phyloP scores from a whole-genome alignment of 2,113 vertebrate genomes.

The Antechinus flavipes region DNA sequence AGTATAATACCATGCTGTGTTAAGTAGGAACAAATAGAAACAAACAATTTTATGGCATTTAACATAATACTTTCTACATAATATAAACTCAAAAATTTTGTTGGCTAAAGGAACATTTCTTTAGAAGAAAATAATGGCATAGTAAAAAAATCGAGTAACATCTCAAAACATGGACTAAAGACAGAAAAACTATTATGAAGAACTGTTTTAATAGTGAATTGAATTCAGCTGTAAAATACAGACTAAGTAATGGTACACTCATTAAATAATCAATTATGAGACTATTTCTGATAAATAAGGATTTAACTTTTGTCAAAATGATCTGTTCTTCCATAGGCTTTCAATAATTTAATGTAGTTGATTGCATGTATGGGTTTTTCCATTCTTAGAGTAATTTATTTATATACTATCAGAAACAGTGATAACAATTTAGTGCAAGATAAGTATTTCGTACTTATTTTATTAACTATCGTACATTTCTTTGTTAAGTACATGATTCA shows the following conservation, averaged over 20 bases:
- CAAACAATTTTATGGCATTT: background rate
- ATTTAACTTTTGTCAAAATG: background rate
- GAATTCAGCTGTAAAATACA: background rate
- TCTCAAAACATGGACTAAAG: conserved; percentile 25
- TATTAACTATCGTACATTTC: conserved; percentile 18
- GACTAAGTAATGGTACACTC: background rate
- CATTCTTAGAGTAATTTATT: conserved; percentile 37
- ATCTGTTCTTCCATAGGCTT: background rate
- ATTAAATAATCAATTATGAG: background rate
- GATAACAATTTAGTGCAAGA: background rate
- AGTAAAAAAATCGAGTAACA: background rate
- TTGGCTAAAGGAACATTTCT: background rate
- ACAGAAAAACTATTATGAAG: conserved; percentile 12
- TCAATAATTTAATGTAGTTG: background rate
- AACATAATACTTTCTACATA: background rate
- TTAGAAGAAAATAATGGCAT: background rate
- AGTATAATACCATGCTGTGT: background rate
- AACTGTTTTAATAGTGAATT: background rate
- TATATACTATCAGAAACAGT: conserved; percentile 29
- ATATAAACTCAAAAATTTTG: background rate
- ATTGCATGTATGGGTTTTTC: background rate
- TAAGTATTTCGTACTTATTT: conserved; percentile 9
- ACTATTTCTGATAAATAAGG: conserved; percentile 14
- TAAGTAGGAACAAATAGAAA: background rate
- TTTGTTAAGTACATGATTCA: background rate